A percentile compares a stretch with the other conserved stretches of the same genome.
Evolutionary conservation across 2,888 invertebrate species (phyloP).

Genomic region (Clivina fossor): DNA sequence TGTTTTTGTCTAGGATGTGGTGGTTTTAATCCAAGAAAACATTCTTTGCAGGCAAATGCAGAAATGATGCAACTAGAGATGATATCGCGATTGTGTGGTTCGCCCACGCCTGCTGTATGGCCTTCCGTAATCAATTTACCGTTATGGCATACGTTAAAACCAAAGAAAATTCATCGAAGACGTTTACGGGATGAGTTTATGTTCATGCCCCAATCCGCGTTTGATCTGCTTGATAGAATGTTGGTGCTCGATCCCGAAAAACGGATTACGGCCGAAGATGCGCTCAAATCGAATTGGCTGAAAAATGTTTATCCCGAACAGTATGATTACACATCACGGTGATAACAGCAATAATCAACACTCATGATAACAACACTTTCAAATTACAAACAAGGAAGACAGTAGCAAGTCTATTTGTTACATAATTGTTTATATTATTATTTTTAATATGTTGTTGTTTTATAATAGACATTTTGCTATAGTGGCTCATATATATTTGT

Average conservation of each 20-base stretch:
- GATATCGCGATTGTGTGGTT: constrained; percentile 93
- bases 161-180: constrained; percentile 86
- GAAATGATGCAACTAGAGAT: constrained; percentile 93
- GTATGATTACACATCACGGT: too few relatives aligned
- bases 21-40: background rate
- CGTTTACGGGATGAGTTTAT: constrained; percentile 90
- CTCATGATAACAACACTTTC: too few relatives aligned
- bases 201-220: constrained; percentile 84
- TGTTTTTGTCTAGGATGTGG: background rate
- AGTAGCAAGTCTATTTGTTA: too few relatives aligned
- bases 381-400: too few relatives aligned
- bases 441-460: too few relatives aligned
- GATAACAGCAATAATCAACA: too few relatives aligned
- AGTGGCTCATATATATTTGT: too few relatives aligned
- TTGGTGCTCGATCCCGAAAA: constrained; percentile 92
- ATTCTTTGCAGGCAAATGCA: constrained; percentile 71
- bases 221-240: constrained; percentile 94
- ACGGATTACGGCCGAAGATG: constrained; percentile 91
- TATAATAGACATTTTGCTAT: too few relatives aligned
- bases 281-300: constrained; percentile 89
- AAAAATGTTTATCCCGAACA: constrained; percentile 87
- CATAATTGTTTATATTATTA: too few relatives aligned
- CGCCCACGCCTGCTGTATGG: constrained; percentile 96
- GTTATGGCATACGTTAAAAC: constrained; percentile 86
- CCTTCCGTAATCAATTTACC: constrained; percentile 93